Evolutionary conservation across 53 echinoderm and acorn worm species (phyloP).

Genomic region (Echinarachnius parma): DNA sequence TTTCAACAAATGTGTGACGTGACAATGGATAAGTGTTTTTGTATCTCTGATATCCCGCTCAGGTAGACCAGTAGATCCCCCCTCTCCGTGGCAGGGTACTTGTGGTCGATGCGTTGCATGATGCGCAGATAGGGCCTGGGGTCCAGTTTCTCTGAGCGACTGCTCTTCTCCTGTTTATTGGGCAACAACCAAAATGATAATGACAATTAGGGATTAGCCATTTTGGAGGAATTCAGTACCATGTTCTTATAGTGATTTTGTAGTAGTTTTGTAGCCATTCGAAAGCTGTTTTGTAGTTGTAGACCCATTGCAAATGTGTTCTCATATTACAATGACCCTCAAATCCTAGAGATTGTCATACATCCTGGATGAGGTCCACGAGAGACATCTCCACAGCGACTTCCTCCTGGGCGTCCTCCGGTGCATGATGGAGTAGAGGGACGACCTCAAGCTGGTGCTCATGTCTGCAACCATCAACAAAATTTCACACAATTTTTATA

Average conservation of each 20-base stretch:
- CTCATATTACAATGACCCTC: no score
- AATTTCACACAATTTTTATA: no score
- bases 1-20: no score
- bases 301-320: no score
- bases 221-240: no score
- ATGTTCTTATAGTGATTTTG: no score
- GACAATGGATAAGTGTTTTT: no score
- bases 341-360: no score
- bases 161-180: conserved; percentile 67
- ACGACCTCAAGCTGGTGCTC: conserved; percentile 85
- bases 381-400: conserved; percentile 88
- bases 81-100: conserved; percentile 85
- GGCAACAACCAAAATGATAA: no score
- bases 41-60: conserved; percentile 97
- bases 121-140: conserved; percentile 95
- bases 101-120: conserved; percentile 97
- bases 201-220: no score
- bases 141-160: conserved; percentile 79
- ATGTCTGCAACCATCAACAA: conserved; percentile 99
- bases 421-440: conserved; percentile 74
- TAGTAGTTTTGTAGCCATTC: no score
- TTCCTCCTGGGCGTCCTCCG: conserved; percentile 86
- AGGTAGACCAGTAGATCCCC: conserved; percentile 94
- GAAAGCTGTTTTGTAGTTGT: no score
- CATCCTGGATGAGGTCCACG: conserved; percentile 87